Conservation (phyloP, 2,797 vertebrate species). For the Oreonectes daqikongensis region DNA sequence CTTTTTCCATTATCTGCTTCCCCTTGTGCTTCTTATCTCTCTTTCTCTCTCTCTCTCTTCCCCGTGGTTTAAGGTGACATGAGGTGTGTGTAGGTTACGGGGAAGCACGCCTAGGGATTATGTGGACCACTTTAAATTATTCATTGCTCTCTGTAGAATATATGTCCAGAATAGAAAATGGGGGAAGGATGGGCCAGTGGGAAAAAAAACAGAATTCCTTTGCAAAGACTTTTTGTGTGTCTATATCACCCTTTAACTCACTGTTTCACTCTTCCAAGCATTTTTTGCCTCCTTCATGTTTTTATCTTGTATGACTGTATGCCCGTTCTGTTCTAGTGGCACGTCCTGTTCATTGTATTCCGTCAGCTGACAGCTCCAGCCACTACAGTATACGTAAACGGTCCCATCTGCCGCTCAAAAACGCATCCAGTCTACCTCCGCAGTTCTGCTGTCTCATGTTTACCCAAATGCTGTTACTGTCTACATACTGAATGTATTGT, state of each 20-base stretch:
- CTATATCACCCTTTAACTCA: not conserved
- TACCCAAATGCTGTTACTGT: not conserved
- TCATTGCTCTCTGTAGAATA: slow-evolving; percentile 63
- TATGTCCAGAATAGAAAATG: slow-evolving; percentile 65
- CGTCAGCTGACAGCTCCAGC: not conserved
- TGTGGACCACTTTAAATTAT: slow-evolving; percentile 73
- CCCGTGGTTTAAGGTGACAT: slow-evolving; percentile 58
- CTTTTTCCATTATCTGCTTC: slow-evolving; percentile 42
- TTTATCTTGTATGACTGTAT: not conserved
- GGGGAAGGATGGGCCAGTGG: not conserved
- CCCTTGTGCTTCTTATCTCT: slow-evolving; percentile 51
- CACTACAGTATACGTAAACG: not conserved
- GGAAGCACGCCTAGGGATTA: slow-evolving; percentile 58
- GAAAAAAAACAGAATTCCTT: not conserved
- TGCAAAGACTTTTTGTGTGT: not conserved
- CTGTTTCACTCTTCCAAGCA: not conserved
- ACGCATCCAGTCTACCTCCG: not conserved
- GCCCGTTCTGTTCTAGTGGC: not conserved
- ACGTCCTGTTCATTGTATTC: not conserved
- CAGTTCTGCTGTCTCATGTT: not conserved
- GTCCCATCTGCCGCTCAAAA: not conserved
- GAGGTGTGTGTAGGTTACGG: slow-evolving; percentile 37
- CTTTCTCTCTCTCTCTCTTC: slow-evolving; percentile 37
- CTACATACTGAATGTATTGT: not conserved
- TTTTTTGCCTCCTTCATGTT: not conserved